A percentile compares a stretch with the other conserved stretches of the same genome.
Evolutionary conservation across 2,888 invertebrate species (phyloP).

Genomic region (Lasius platythorax): DNA sequence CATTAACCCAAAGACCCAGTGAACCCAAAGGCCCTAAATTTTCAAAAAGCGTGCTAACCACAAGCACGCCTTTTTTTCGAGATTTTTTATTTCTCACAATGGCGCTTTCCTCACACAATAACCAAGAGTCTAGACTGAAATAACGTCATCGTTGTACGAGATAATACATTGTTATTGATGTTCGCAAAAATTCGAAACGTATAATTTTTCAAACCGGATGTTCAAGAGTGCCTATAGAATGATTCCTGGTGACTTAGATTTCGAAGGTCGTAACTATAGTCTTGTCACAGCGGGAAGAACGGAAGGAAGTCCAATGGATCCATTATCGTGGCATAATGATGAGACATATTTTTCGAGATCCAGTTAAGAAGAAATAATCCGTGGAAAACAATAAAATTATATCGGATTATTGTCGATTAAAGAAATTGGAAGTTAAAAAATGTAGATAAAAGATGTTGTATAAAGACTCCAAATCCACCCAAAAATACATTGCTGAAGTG

Average conservation of each 20-base stretch:
- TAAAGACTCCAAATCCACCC: background rate
- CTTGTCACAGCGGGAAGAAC: background rate
- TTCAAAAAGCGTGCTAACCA: slow-evolving; percentile 70
- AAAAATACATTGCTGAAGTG: background rate
- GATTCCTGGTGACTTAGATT: background rate
- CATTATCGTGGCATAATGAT: background rate
- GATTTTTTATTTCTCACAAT: slow-evolving; percentile 70
- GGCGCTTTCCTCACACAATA: slow-evolving; percentile 37
- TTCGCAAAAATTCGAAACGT: slow-evolving; percentile 67
- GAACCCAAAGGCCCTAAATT: slow-evolving; percentile 75
- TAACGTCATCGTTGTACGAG: slow-evolving; percentile 20
- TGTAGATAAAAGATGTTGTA: background rate
- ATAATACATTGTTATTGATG: slow-evolving; percentile 55
- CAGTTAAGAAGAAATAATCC: background rate
- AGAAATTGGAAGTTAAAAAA: background rate
- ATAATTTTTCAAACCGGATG: slow-evolving; percentile 59
- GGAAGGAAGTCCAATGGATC: background rate
- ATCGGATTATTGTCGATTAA: background rate
- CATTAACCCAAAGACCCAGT: slow-evolving; percentile 71
- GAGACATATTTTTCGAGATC: background rate
- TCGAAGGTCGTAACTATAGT: background rate
- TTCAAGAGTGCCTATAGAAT: background rate
- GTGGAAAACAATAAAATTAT: background rate
- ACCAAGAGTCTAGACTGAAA: slow-evolving; percentile 18
- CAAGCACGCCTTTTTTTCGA: slow-evolving; percentile 49